These are phyloP conservation scores for Amiota communis DNA, from an alignment of 2,888 invertebrate genomes.

Conservation along the genomic window DNA sequence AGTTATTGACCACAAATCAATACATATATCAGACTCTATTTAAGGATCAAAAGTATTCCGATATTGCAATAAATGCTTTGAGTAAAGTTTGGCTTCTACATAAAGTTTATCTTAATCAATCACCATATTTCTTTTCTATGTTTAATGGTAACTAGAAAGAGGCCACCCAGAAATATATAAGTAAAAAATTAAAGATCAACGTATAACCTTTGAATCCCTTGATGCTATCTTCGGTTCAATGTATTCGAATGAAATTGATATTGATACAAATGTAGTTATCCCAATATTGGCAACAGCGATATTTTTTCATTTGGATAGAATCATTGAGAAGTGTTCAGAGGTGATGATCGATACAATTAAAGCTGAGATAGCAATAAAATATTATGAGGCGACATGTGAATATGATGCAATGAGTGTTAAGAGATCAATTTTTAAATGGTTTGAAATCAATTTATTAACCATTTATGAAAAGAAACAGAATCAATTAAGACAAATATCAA, in stretches of 20 bases:
- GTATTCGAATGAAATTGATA: constrained; percentile 82
- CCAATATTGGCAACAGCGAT: constrained; percentile 83
- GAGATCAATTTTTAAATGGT: constrained; percentile 80
- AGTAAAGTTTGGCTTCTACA: constrained; percentile 84
- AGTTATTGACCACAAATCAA: constrained; percentile 81
- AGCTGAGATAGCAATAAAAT: constrained; percentile 79
- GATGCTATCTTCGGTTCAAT: constrained; percentile 83
- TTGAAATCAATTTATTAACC: constrained; percentile 80
- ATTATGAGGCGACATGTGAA: constrained; percentile 80
- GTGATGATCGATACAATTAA: constrained; percentile 85
- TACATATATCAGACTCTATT: constrained; percentile 86
- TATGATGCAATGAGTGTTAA: constrained; percentile 80
- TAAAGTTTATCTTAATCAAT: constrained; percentile 86
- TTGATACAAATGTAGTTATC: constrained; percentile 80
- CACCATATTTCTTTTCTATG: constrained; percentile 86
- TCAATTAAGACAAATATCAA: constrained; percentile 78
- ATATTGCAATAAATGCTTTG: constrained; percentile 81
- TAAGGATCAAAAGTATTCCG: constrained; percentile 83
- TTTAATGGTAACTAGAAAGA: constrained; percentile 87
- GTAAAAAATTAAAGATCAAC: constrained; percentile 81
- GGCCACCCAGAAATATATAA: constrained; percentile 78
- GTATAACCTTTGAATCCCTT: constrained; percentile 80
- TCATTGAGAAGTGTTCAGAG: constrained; percentile 82
- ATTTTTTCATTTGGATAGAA: constrained; percentile 82
- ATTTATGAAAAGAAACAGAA: constrained; percentile 76